Percentiles rank a stretch among this genome's conserved stretches.
Conservation (phyloP, 2,797 vertebrate species). For the Heteromormyrus szaboi region DNA sequence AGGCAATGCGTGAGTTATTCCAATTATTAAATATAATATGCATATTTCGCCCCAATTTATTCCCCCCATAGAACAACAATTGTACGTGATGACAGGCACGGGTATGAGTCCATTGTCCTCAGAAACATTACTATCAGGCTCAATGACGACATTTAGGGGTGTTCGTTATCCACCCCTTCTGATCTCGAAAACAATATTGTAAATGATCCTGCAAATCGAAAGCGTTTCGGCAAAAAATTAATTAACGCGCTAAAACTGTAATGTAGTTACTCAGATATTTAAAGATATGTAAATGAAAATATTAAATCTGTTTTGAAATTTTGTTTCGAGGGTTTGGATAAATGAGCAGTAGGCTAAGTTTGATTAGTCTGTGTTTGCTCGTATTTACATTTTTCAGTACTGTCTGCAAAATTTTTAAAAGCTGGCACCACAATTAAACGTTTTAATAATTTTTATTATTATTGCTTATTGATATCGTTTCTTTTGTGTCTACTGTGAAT, state of each 20-base stretch:
- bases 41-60: neutral
- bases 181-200: neutral
- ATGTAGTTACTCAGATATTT: neutral
- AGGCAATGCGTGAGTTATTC: conserved; percentile 88
- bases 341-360: neutral
- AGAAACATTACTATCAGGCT: neutral
- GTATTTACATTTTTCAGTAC: neutral
- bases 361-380: neutral
- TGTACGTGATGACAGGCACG: neutral
- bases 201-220: neutral
- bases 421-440: neutral
- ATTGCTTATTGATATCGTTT: neutral
- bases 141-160: conserved; percentile 5
- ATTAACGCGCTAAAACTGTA: neutral
- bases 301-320: neutral
- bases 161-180: neutral
- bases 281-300: neutral
- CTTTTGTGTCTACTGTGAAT: neutral
- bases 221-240: neutral
- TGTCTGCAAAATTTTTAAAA: neutral
- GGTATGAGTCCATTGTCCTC: conserved; percentile 26
- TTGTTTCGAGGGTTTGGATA: neutral
- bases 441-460: neutral
- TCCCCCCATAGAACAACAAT: neutral
- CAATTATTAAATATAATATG: neutral